phyloP scores from a whole-genome alignment of 1,140 invertebrate species.

The Tetramorium simillimum region DNA sequence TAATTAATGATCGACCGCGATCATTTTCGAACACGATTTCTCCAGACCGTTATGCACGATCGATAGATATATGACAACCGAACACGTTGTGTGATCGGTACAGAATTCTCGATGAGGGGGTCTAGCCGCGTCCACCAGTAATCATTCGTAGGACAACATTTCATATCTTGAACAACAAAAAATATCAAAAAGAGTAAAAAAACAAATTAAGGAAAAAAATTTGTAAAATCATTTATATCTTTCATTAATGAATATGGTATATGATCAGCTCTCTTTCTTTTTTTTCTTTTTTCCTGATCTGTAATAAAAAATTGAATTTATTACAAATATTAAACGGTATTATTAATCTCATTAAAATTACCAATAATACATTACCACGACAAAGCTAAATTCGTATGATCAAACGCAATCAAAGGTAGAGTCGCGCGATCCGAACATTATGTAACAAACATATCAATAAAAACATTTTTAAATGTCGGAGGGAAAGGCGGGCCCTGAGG shows the following conservation, averaged over 20 bases:
- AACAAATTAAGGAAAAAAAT: background rate
- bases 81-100: constrained; percentile 66
- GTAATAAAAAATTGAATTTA: background rate
- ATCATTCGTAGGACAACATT: background rate
- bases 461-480: constrained; percentile 60
- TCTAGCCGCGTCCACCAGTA: background rate
- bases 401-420: constrained; percentile 5
- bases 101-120: constrained; percentile 33
- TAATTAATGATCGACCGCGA: constrained; percentile 70
- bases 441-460: constrained; percentile 69
- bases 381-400: background rate
- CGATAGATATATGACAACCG: constrained; percentile 55
- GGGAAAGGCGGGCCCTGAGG: constrained; percentile 35
- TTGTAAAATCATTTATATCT: background rate
- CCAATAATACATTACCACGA: background rate
- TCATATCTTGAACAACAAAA: background rate
- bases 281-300: background rate
- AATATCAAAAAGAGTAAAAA: background rate
- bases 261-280: background rate
- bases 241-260: background rate
- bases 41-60: constrained; percentile 33
- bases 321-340: background rate
- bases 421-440: constrained; percentile 59
- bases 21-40: constrained; percentile 57
- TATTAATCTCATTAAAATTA: background rate